Conservation (phyloP, 2,888 invertebrate species). For the Protophormia terraenovae region DNA sequence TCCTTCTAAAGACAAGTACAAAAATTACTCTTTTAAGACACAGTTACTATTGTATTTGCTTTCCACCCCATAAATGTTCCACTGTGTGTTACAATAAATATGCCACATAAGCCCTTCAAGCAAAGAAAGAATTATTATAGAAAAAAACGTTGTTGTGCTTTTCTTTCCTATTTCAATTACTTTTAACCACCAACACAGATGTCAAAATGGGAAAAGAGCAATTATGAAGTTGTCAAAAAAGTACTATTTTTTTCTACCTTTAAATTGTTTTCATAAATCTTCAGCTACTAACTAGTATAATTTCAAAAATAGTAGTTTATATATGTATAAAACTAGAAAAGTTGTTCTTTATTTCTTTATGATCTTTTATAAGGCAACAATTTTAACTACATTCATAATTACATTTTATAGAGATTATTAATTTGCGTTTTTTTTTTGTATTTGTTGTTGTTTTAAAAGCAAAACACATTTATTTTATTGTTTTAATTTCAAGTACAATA, state of each 20-base stretch:
- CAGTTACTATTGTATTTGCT: too few species aligned
- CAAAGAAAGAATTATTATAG: neutral
- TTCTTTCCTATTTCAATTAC: conserved; percentile 7
- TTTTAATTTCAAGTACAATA: conserved; percentile 22
- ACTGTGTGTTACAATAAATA: neutral
- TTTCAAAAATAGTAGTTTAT: neutral
- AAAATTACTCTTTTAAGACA: too few species aligned
- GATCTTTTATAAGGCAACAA: neutral
- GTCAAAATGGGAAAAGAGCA: conserved; percentile 19
- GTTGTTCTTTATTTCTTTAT: neutral
- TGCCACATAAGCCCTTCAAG: neutral
- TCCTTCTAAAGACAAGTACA: too few species aligned
- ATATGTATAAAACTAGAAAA: neutral
- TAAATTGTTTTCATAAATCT: neutral
- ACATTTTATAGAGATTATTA: neutral
- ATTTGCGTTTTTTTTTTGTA: neutral
- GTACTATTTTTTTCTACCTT: neutral
- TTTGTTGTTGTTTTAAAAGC: neutral
- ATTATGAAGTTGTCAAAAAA: conserved; percentile 42
- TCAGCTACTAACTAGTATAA: neutral
- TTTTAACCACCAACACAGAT: conserved; percentile 35
- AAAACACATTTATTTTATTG: neutral
- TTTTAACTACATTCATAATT: neutral
- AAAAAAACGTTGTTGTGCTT: neutral
- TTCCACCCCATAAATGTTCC: neutral